phyloP scores from a whole-genome alignment of 2,113 vertebrate species.

The Dromaius novaehollandiae region DNA sequence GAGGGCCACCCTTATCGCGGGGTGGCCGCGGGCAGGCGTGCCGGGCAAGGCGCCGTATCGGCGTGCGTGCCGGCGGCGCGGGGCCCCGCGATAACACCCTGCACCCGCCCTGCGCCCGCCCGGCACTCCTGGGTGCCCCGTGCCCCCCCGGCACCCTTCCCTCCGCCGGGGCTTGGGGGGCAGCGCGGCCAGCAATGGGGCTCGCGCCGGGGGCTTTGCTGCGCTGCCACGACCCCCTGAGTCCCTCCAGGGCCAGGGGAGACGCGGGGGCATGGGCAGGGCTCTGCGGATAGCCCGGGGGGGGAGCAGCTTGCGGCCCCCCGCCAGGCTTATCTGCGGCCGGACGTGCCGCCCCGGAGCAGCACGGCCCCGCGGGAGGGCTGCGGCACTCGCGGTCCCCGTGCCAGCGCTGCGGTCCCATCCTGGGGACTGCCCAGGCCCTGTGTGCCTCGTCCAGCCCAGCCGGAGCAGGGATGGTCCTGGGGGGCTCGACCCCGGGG shows the following conservation, averaged over 20 bases:
- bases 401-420: accelerated
- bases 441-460: neutral
- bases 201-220: neutral
- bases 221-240: no score
- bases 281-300: neutral
- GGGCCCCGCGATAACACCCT: neutral
- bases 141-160: accelerated
- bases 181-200: neutral
- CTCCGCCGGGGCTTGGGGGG: no score
- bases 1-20: neutral
- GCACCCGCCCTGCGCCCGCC: neutral
- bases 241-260: no score
- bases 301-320: neutral
- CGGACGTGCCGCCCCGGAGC: neutral
- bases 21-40: neutral
- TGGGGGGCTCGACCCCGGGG: no score
- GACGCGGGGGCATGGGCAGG: neutral
- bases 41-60: conserved; percentile 20
- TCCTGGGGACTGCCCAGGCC: accelerated
- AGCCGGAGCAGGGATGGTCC: neutral
- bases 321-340: neutral
- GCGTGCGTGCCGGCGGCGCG: neutral
- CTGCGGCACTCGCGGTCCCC: neutral
- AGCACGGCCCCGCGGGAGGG: accelerated
- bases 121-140: accelerated